Evolutionary conservation across 2,797 vertebrate genomes (phyloP), one percentile per base, ranked within the genome.

Genomic region (Harpagifer antarcticus): DNA sequence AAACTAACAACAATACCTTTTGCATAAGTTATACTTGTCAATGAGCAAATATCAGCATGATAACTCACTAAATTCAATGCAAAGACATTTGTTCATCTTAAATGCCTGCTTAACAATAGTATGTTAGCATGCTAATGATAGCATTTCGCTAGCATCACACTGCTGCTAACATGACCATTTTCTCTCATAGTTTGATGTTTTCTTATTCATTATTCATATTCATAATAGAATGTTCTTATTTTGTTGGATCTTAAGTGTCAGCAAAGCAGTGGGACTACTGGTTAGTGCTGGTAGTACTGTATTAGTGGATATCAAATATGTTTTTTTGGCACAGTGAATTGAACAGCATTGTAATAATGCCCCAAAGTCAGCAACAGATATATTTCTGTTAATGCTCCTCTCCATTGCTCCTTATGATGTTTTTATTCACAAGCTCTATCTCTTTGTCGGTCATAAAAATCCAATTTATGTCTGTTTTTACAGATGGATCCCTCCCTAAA

Each of bases 401-500:
- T 64, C 20, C 19, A 17, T 66, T 61, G 33, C 48, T 57, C 2
- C 3, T 16, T 48, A 27, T 45, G 55, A n/a, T 45, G n/a, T 31
- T 31, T 56, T 63, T 50, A 63, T 50, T 67, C 17, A 50, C 52
- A 37, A 19, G 48, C 31, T 59, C 10, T 65, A 3, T 47, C 54
- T 61, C 33, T 68, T 9, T 81, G n/a, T 75, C 58, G 11, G 15
- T 73, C 17, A 58, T 67, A 31, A 60, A 4, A 10, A 40, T 23
- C 44, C 19, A 55, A 4, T 43, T 9, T 15, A 15, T 72, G 2
- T 78, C 17, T 83, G 31, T 85, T n/a, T 31, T 60, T 68, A 19
- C 87, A 93, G 93, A 94, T 87, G 91, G 90, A 88, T 90, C 91
- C 83, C 88, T 93, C 76, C 87, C 91, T 61, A 93, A 94, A 83